Conservation (phyloP, 1,140 invertebrate genomes). For the Drosophila mauritiana region DNA sequence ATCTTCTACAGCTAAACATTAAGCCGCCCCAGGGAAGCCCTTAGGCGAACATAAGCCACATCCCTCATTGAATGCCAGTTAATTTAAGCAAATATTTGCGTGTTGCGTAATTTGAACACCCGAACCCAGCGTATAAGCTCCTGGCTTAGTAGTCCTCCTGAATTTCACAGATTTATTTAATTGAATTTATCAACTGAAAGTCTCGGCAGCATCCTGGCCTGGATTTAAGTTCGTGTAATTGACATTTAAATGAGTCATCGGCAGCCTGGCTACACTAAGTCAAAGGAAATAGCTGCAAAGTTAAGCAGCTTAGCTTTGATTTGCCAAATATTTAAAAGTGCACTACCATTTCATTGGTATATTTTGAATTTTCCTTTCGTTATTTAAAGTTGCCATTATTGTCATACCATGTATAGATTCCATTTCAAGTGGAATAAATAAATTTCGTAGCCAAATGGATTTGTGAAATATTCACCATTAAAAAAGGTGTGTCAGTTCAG, state of each 20-base stretch:
- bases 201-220: conserved; percentile 13
- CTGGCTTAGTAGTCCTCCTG: conserved; percentile 17
- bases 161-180: conserved; percentile 49
- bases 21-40: background rate
- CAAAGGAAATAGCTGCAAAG: conserved; percentile 18
- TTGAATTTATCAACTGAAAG: conserved; percentile 49
- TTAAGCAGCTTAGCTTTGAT: conserved; percentile 6
- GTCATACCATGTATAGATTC: no score
- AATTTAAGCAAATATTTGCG: conserved; percentile 53
- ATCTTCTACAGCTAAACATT: conserved; percentile 19
- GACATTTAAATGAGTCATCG: conserved; percentile 49
- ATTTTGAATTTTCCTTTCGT: background rate
- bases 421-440: background rate
- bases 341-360: background rate
- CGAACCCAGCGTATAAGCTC: conserved; percentile 26
- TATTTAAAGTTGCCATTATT: background rate
- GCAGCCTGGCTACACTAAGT: conserved; percentile 17
- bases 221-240: conserved; percentile 48
- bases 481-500: no score
- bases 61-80: conserved; percentile 21
- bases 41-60: conserved; percentile 12
- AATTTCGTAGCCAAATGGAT: background rate
- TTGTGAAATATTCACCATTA: no score
- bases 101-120: conserved; percentile 27
- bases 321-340: background rate